phyloP scores from a whole-genome alignment of 2,113 vertebrate species.

The zebrafish (Danio rerio) region DNA sequence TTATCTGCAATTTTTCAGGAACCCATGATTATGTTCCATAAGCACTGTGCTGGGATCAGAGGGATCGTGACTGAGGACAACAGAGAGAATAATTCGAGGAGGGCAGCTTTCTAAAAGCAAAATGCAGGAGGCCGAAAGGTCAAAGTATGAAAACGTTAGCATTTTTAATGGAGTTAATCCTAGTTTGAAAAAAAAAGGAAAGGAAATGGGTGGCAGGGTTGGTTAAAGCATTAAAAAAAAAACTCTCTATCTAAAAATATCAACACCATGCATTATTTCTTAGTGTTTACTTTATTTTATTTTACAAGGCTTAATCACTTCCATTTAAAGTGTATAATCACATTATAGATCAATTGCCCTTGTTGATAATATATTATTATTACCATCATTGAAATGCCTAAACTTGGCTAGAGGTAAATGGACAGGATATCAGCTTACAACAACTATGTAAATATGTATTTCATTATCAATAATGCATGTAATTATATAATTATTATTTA shows the following conservation, averaged over 20 bases:
- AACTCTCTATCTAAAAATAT: not conserved
- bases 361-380: not conserved
- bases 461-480: too few species aligned
- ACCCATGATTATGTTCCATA: constrained; percentile 68
- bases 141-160: not conserved
- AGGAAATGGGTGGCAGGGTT: too few species aligned
- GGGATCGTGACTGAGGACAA: constrained; percentile 63
- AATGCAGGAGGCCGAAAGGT: not conserved
- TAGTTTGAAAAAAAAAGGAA: too few species aligned
- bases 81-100: constrained; percentile 51
- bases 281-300: not conserved
- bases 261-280: not conserved
- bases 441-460: not conserved
- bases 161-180: not conserved
- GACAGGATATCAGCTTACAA: not conserved
- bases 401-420: not conserved
- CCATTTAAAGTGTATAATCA: not conserved
- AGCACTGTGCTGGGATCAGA: constrained; percentile 53
- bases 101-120: not conserved
- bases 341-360: not conserved
- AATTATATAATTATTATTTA: too few species aligned
- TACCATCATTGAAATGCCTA: not conserved
- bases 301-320: not conserved
- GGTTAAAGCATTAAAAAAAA: not conserved
- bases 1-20: constrained; percentile 61